Evolutionary conservation across 64 coral and sea anemone genomes (phyloP).

Genomic region (Actinia tenebrosa): DNA sequence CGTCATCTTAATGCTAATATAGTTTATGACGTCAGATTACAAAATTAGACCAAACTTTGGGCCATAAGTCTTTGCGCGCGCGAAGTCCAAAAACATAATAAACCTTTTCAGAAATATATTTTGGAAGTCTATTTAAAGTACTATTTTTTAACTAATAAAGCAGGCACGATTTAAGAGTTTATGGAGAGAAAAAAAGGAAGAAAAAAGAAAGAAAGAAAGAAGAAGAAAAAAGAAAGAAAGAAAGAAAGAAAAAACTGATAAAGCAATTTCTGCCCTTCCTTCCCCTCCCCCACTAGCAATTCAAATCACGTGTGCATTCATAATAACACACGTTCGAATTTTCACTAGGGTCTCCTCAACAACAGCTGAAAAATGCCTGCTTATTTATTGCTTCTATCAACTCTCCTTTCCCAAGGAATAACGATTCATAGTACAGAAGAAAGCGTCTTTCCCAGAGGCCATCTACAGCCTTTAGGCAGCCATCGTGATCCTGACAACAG

Average conservation of each 20-base stretch:
- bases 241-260: too few species aligned
- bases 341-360: neutral
- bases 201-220: too few species aligned
- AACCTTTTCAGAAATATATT: too few species aligned
- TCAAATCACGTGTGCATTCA: neutral
- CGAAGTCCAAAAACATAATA: too few species aligned
- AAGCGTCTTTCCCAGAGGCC: constrained; percentile 37
- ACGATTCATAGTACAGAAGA: neutral
- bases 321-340: neutral
- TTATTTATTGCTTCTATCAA: neutral
- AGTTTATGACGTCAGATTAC: neutral
- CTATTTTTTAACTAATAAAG: too few species aligned
- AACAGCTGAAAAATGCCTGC: neutral
- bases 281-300: neutral
- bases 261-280: neutral
- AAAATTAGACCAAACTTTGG: neutral
- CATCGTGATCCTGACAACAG: constrained; percentile 70
- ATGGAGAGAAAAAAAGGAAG: too few species aligned
- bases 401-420: neutral
- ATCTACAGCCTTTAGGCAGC: constrained; percentile 60
- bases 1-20: neutral
- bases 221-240: too few species aligned
- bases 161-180: too few species aligned
- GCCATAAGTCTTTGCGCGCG: too few species aligned
- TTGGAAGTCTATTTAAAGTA: too few species aligned